phyloP scores from a whole-genome alignment of 2,113 vertebrate species.

The Pteropus alecto region DNA sequence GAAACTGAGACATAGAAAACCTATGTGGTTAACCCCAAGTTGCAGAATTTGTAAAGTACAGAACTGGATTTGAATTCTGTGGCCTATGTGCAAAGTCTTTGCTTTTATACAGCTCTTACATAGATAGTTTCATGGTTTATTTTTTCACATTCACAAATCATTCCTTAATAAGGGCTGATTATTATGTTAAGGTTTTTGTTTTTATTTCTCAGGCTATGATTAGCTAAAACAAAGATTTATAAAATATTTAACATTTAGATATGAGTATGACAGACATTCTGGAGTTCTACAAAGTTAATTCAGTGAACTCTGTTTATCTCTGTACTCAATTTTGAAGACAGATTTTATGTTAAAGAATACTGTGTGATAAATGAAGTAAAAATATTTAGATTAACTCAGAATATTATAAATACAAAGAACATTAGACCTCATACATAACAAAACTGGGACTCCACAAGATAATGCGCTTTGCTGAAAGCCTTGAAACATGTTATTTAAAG shows the following conservation, averaged over 20 bases:
- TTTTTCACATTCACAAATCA: constrained; percentile 38
- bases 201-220: not conserved
- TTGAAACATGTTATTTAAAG: not conserved
- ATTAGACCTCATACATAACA: not conserved
- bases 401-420: not conserved
- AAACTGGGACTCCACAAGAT: not conserved
- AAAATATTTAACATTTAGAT: not conserved
- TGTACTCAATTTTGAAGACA: not conserved
- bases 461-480: not conserved
- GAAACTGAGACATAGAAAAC: not conserved
- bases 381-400: not conserved
- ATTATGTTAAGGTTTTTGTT: not conserved
- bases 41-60: not conserved
- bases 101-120: not conserved
- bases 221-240: not conserved
- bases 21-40: not conserved
- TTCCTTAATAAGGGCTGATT: not conserved
- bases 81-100: not conserved
- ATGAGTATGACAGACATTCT: not conserved
- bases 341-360: not conserved
- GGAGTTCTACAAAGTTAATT: not conserved
- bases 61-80: not conserved
- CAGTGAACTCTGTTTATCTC: not conserved
- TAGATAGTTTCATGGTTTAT: not conserved
- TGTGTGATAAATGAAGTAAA: not conserved